Percentiles rank a stretch among this genome's conserved stretches.
Conservation (phyloP, 2,113 vertebrate genomes). For the Acanthochromis polyacanthus region DNA sequence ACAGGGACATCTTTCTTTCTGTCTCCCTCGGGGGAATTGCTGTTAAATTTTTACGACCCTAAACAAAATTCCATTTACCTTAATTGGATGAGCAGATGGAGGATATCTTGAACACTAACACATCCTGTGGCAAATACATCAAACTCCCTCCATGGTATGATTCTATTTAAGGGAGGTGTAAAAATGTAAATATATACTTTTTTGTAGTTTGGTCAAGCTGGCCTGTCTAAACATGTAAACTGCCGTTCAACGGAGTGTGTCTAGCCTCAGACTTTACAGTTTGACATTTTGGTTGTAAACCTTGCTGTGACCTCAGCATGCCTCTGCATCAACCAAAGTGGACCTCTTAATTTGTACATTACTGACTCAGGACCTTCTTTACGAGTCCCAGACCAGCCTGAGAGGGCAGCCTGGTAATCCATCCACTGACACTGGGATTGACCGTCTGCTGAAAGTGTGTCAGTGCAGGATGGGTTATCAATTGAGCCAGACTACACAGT, state of each 20-base stretch:
- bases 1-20: too few relatives aligned
- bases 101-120: background rate
- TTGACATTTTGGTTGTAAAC: conserved; percentile 56
- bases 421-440: conserved; percentile 5
- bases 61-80: background rate
- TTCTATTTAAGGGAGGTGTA: background rate
- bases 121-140: background rate
- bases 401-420: conserved; percentile 14
- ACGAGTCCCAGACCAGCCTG: conserved; percentile 28
- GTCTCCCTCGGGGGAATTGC: too few relatives aligned
- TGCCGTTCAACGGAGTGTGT: background rate
- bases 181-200: background rate
- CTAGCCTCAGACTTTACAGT: conserved; percentile 34
- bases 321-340: conserved; percentile 24
- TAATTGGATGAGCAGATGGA: background rate
- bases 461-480: conserved; percentile 29
- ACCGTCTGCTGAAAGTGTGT: conserved; percentile 3
- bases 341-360: conserved; percentile 36
- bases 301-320: conserved; percentile 35
- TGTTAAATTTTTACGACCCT: too few relatives aligned
- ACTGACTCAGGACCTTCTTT: conserved; percentile 48
- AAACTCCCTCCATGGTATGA: background rate
- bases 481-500: conserved; percentile 20
- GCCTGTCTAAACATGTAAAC: background rate
- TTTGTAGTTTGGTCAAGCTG: too few relatives aligned